Evolutionary conservation across 1,140 invertebrate species (phyloP), one percentile per base, ranked within the genome.

Genomic region (Anagrus nilaparvatae): DNA sequence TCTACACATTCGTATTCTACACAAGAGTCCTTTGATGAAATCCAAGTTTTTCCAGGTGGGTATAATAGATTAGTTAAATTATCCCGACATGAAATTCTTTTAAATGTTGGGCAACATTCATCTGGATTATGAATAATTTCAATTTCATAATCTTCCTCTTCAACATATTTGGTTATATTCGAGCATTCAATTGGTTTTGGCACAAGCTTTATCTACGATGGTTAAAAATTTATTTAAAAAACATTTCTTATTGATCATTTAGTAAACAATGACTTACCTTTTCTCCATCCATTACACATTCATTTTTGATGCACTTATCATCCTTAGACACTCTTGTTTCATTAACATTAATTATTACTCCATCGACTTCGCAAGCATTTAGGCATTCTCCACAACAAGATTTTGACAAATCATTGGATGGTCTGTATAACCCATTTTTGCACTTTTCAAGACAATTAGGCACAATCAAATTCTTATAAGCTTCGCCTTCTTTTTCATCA

Each of bases 361-460:
- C 74, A 34, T 73, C 64, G 9, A 75, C 59, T 1, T 80, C 66
- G 51, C 82, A 84, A 12, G 70, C 73, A 5, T 72, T 60, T 21
- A 71, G 46, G 51, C 82, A 84, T 18, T 69, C 60, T 5, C 82
- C 82, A 46, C 82, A 84, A 49, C 82, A 84, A 42, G 69, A 53
- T 3, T 56, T 52, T 10, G 63, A 65, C 12, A 51, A 58, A 19
- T 57, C 23, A 0, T 50, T 31, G 3, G 65, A 48, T 4, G 61
- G 43, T 33, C 48, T 43, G 33, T 75, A 74, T 49, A 71, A 0
- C 71, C 71, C 35, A 53, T 35, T 12, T 62, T 56, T n/a, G 21
- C 64, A 70, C 9, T 37, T 27, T 9, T 24, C 48, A 21, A 48
- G 27, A 29, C 62, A 67, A 32, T 61, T 52, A 21, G 60, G 51